phyloP scores from a whole-genome alignment of 2,888 invertebrate genomes.

The Aelia acuminata region DNA sequence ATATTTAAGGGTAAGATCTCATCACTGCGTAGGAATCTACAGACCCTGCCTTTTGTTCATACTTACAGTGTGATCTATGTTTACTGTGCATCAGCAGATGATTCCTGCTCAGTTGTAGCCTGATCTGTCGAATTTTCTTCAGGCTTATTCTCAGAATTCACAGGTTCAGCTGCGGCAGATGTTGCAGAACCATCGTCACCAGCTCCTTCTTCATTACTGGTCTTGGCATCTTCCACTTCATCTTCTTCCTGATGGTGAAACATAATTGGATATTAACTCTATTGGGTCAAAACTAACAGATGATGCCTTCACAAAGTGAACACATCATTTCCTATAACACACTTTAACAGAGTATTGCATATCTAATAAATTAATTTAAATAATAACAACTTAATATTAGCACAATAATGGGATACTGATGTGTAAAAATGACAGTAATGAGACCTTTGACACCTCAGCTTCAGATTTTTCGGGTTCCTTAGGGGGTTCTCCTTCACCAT shows the following conservation, averaged over 20 bases:
- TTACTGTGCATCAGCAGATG: constrained; percentile 54
- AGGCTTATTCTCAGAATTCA: constrained; percentile 45
- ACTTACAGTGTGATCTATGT: constrained; percentile 19
- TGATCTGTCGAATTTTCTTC: constrained; percentile 55
- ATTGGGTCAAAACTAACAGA: too few species aligned
- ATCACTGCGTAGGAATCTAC: neutral
- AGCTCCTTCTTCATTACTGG: constrained; percentile 56
- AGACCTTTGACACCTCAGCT: constrained; percentile 53
- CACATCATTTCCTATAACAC: too few species aligned
- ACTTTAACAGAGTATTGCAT: too few species aligned
- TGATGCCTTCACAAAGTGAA: too few species aligned
- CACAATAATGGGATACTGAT: neutral
- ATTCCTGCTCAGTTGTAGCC: constrained; percentile 28
- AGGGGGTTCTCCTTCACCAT: constrained; percentile 62
- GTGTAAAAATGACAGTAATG: neutral
- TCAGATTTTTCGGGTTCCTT: constrained; percentile 58
- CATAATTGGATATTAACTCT: neutral
- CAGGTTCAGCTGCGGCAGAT: constrained; percentile 45
- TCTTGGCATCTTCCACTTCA: constrained; percentile 48
- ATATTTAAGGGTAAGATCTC: neutral
- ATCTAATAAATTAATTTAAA: neutral
- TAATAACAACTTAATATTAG: neutral
- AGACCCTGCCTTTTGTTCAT: neutral
- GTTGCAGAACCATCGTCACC: constrained; percentile 44
- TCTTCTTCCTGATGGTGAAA: constrained; percentile 47